These are phyloP conservation scores for Ectemnius lituratus DNA, from an alignment of 2,888 invertebrate genomes.

Conservation along the genomic window DNA sequence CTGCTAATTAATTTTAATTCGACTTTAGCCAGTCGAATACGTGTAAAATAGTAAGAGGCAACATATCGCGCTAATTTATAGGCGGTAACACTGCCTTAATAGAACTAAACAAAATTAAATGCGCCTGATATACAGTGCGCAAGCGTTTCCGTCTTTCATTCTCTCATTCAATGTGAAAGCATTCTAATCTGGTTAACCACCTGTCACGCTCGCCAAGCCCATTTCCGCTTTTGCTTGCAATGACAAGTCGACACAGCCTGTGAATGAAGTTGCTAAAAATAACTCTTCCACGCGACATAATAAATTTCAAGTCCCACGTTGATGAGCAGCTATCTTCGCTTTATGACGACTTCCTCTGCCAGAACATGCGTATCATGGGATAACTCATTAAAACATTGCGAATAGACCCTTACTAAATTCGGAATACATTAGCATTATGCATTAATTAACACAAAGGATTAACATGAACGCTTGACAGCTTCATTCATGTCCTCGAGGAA, in stretches of 20 bases:
- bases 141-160: constrained; percentile 24
- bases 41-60: not conserved
- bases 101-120: constrained; percentile 37
- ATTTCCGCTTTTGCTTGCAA: constrained; percentile 32
- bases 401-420: not conserved
- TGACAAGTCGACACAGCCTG: not conserved
- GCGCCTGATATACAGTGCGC: constrained; percentile 10
- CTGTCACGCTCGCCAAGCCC: constrained; percentile 33
- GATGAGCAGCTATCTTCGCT: not conserved
- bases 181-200: constrained; percentile 40
- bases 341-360: not conserved
- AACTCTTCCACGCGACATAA: constrained; percentile 8
- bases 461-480: not conserved
- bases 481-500: constrained; percentile 3
- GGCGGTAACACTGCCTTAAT: constrained; percentile 22
- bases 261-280: constrained; percentile 22
- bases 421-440: not conserved
- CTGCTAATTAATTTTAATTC: too few species aligned
- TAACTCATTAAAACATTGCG: not conserved
- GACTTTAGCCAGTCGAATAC: not conserved
- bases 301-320: not conserved
- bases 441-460: not conserved
- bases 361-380: not conserved
- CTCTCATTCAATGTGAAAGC: constrained; percentile 39
- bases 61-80: constrained; percentile 13